Base-by-base conservation (phyloP, 1,140 invertebrate species). In the Eufriesea mexicana region DNA sequence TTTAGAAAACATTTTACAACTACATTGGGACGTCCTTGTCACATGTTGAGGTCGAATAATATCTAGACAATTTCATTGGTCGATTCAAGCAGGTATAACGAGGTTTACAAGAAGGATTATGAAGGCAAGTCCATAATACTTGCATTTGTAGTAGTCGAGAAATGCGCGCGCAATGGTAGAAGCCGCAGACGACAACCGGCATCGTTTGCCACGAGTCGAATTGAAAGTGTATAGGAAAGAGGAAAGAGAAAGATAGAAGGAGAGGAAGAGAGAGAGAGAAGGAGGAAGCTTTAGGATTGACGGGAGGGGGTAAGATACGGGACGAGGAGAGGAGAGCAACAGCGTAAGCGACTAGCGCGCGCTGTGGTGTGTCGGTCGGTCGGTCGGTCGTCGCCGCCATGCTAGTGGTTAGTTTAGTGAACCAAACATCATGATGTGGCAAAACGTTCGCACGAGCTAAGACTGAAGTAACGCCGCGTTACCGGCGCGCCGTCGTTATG, bases 351-450 rank as follows among this genome's bases (percentile, higher is more conserved):
- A 85, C 74, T 79, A 88, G 88, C 88, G 84, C 87, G 86, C 90
- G 88, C 89, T 75, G 84, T 86, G 86, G 89, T 91, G 86, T 86
- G 89, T 86, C 79, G 83, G 88, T 91, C 87, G 90, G 90, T 91
- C 87, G 91, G 90, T 91, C 89, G 92, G 90, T 91, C 87, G 92
- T 91, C 92, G 91, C 90, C 94, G 94, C 94, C 94, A 95, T 95
- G 94, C 94, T 91, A 94, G 93, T 94, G 94, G 94, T 94, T 94
- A 93, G 93, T 92, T 92, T 92, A 92, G 92, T 92, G 91, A 91
- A 91, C 90, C 91, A 92, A 93, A 94, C 92, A 93, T 94, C 92
- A 94, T 95, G 94, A 95, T 95, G 94, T 95, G 94, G 94, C 94
- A 94, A 91, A 93, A 92, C 91, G 91, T 92, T 93, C 89, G 89